These are phyloP conservation scores for Aleiodes sp. DNA, from an alignment of 1,140 invertebrate genomes.

Conservation along the genomic window DNA sequence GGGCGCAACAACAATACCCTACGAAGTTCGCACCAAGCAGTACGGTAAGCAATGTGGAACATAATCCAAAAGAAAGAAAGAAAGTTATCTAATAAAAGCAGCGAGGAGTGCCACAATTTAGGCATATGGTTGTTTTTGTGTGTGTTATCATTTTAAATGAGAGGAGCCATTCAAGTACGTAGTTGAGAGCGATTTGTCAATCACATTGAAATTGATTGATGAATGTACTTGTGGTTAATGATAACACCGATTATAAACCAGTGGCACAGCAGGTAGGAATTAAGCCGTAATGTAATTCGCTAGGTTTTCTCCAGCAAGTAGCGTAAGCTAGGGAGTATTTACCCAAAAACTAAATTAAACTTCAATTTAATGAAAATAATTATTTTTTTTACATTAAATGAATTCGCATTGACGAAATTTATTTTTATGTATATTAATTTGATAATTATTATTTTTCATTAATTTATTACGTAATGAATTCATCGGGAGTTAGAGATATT, in stretches of 20 bases:
- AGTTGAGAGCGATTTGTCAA: no score
- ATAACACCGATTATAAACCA: neutral
- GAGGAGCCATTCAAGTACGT: constrained; percentile 21
- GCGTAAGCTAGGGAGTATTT: constrained; percentile 52
- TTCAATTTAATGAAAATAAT: neutral
- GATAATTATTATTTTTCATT: neutral
- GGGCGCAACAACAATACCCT: constrained; percentile 92
- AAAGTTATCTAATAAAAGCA: constrained; percentile 57
- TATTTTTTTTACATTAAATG: constrained; percentile 10
- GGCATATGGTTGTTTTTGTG: constrained; percentile 45
- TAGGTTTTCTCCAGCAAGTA: constrained; percentile 62
- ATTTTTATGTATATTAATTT: neutral
- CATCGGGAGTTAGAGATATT: neutral
- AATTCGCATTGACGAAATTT: neutral
- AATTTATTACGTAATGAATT: no score
- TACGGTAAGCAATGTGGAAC: constrained; percentile 85
- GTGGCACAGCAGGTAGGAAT: constrained; percentile 62
- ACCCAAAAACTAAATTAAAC: constrained; percentile 31
- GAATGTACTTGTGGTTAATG: neutral
- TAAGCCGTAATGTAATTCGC: constrained; percentile 40
- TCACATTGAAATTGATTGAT: neutral
- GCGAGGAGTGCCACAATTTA: constrained; percentile 59
- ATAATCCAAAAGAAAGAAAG: constrained; percentile 38
- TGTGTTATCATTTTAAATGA: no score
- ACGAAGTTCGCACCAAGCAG: constrained; percentile 93